phyloP scores from a whole-genome alignment of 35 echinoderm and acorn worm genomes.

The Anneissia japonica region DNA sequence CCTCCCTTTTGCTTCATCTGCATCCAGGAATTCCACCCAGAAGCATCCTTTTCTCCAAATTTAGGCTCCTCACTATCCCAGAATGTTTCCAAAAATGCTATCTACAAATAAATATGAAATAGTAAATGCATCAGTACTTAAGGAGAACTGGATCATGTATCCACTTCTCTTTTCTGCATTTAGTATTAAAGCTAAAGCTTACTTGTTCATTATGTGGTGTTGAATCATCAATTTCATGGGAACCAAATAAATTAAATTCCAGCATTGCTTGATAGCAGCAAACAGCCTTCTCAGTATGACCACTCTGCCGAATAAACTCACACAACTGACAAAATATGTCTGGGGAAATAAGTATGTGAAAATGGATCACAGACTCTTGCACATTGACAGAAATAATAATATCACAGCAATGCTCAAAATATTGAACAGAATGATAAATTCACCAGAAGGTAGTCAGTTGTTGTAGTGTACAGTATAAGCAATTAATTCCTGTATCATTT shows the following conservation, averaged over 20 bases:
- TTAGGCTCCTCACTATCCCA: constrained; percentile 85
- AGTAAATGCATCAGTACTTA: background rate
- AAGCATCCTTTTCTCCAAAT: constrained; percentile 74
- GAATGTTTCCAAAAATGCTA: constrained; percentile 93
- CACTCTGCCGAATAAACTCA: constrained; percentile 79
- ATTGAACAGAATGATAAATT: too few relatives aligned
- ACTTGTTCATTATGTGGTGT: constrained; percentile 72
- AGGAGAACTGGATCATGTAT: too few relatives aligned
- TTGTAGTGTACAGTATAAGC: too few relatives aligned
- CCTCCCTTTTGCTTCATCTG: constrained; percentile 86
- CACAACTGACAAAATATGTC: constrained; percentile 75
- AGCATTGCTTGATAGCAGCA: constrained; percentile 88
- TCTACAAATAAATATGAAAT: constrained; percentile 27
- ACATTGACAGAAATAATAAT: too few relatives aligned
- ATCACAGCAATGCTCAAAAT: too few relatives aligned
- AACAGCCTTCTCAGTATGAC: constrained; percentile 88
- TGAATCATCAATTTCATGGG: constrained; percentile 46
- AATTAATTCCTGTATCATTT: too few relatives aligned
- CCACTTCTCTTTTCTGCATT: too few relatives aligned
- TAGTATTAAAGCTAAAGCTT: too few relatives aligned
- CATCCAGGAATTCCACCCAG: constrained; percentile 87
- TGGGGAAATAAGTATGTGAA: constrained; percentile 4
- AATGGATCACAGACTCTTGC: too few relatives aligned
- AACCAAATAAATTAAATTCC: constrained; percentile 89
- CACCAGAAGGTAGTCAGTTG: too few relatives aligned